Evolutionary conservation across 2,797 vertebrate genomes (phyloP).

Genomic region (Heteromormyrus szaboi): DNA sequence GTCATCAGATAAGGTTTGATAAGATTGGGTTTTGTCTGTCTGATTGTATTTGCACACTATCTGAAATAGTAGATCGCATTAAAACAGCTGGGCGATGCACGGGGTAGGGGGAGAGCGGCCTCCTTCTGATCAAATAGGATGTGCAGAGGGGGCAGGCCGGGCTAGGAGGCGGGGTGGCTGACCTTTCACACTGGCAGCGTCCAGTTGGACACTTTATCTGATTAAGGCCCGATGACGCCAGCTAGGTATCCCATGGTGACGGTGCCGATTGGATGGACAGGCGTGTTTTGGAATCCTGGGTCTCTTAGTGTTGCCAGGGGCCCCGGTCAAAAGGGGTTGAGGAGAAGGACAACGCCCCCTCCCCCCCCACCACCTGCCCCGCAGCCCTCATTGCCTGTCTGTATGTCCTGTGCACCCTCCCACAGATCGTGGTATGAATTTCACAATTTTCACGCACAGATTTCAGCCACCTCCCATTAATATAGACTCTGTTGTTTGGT

Average conservation of each 20-base stretch:
- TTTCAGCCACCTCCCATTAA: background rate
- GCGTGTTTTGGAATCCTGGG: background rate
- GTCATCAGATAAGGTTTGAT: background rate
- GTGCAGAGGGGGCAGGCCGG: background rate
- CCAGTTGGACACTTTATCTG: background rate
- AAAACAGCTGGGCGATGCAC: slow-evolving; percentile 34
- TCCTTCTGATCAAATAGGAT: background rate
- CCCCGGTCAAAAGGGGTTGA: background rate
- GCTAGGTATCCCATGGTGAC: background rate
- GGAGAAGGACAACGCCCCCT: background rate
- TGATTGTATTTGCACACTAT: background rate
- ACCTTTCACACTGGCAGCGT: no score
- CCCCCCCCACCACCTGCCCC: no score
- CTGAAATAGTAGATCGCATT: slow-evolving; percentile 24
- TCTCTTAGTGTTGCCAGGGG: background rate
- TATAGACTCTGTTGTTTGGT: background rate
- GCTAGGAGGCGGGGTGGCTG: background rate
- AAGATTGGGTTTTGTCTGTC: background rate
- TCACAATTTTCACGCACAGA: background rate
- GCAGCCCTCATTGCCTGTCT: background rate
- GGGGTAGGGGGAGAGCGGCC: background rate
- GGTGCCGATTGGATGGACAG: background rate
- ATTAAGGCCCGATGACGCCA: background rate
- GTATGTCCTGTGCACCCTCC: background rate
- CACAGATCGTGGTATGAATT: background rate